Base-by-base conservation (phyloP, 2,797 vertebrate species). In the Typhlichthys subterraneus region DNA sequence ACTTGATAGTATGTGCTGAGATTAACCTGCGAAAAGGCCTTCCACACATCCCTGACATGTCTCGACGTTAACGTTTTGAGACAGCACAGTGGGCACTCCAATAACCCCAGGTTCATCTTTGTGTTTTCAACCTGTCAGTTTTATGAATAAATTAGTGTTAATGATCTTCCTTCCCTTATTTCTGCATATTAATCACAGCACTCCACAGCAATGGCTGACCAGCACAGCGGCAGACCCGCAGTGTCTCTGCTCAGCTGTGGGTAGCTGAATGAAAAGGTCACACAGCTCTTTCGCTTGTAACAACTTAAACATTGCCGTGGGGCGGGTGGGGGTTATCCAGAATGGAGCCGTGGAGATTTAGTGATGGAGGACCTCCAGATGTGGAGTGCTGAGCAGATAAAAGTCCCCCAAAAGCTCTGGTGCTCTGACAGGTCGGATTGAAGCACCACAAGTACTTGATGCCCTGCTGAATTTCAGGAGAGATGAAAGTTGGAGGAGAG, bases 351-450 rank as follows among this genome's bases (percentile, higher is more conserved):
- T 64, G 66, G 87, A 92, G 91, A 89, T 91, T 92, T 89, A 91
- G 81, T 75, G 84, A 87, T 84, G 79, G 84, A 92, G 83, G 84
- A 83, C 76, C 83, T 91, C 92, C 93, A 93, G 93, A 94, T 94
- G 92, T 91, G 81, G 76, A 83, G 80, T 79, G 65, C 78, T 58
- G 75, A 72, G 77, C 72, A 89, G 91, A 92, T 92, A 89, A 92
- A 92, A 92, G 90, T 8, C 38, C 23, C 61, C 69, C 54, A 74
- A 83, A 75, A 51, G 71, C 79, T 81, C 72, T 74, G 38, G 55
- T 69, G 4, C 71, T 77, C 82, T 92, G 92, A 93, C 92, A 92
- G 90, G 80, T 88, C 69, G 78, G 87, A 91, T 89, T 88, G 85
- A 90, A 91, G 89, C 85, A 70, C 88, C 84, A 85, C 83, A 89